Evolutionary conservation across 2,797 vertebrate species (phyloP).

Genomic region (Gallinago solitaria): DNA sequence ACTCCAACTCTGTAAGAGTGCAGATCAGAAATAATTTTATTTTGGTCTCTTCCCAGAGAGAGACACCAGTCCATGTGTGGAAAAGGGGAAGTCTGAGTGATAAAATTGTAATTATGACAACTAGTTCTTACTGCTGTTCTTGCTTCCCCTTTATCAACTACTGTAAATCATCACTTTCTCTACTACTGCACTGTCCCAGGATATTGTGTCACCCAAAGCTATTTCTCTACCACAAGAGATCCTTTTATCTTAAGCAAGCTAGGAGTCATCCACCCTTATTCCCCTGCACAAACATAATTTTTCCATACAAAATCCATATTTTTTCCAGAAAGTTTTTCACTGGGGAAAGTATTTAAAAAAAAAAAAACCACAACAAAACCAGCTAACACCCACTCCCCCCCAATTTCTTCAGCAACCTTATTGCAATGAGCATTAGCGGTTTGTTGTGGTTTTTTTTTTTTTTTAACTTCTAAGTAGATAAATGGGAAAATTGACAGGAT

Average conservation of each 20-base stretch:
- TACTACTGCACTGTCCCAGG: background rate
- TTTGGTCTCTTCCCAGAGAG: background rate
- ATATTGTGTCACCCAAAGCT: background rate
- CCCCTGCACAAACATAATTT: background rate
- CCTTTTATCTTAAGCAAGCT: background rate
- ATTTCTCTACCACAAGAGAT: background rate
- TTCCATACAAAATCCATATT: background rate
- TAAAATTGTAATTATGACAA: background rate
- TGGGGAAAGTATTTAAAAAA: background rate
- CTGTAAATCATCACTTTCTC: background rate
- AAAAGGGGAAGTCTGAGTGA: background rate
- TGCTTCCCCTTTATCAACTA: background rate
- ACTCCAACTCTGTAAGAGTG: background rate
- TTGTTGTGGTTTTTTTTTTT: fast-evolving
- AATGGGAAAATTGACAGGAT: background rate
- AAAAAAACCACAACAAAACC: too few species aligned
- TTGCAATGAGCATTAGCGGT: background rate
- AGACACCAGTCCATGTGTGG: background rate
- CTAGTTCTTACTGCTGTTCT: background rate
- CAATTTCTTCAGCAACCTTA: background rate
- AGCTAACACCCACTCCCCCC: too few species aligned
- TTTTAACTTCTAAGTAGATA: background rate
- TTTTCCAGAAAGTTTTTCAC: background rate
- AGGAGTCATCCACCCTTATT: background rate
- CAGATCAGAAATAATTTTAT: background rate